Conservation (phyloP, 2,888 invertebrate species). For the Bedellia somnulentella region DNA sequence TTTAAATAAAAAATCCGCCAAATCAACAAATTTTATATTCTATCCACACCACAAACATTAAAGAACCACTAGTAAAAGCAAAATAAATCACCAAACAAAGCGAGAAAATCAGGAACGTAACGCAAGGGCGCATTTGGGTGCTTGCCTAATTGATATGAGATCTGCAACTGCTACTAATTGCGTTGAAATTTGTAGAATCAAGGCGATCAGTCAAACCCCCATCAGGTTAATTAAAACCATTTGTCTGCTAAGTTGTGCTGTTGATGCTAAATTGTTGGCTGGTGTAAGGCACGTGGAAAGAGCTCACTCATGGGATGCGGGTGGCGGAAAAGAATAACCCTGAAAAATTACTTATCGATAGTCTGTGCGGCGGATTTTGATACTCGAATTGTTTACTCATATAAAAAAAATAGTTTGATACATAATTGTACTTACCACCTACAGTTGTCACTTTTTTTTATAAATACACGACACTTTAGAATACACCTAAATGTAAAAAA, state of each 20-base stretch:
- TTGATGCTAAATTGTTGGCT: constrained; percentile 21
- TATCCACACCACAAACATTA: too few relatives aligned
- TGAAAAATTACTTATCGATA: constrained; percentile 11
- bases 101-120: too few relatives aligned
- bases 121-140: constrained; percentile 49
- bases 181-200: constrained; percentile 46
- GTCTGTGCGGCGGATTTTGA: constrained; percentile 8
- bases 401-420: too few relatives aligned
- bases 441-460: too few relatives aligned
- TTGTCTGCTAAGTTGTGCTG: constrained; percentile 44
- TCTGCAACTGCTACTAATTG: constrained; percentile 59
- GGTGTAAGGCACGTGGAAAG: constrained; percentile 19
- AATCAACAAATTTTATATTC: too few relatives aligned
- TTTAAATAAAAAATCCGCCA: too few relatives aligned
- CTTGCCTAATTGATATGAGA: constrained; percentile 59
- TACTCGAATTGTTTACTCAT: too few relatives aligned
- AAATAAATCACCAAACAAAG: constrained; percentile 49
- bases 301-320: too few relatives aligned
- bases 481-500: too few relatives aligned
- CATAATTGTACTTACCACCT: too few relatives aligned
- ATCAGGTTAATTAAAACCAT: constrained; percentile 60
- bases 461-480: too few relatives aligned
- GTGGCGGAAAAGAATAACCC: constrained; percentile 13
- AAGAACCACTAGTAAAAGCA: too few relatives aligned
- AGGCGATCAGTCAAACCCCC: constrained; percentile 51